phyloP scores from a whole-genome alignment of 2,113 vertebrate species.

The Globicephala melas region DNA sequence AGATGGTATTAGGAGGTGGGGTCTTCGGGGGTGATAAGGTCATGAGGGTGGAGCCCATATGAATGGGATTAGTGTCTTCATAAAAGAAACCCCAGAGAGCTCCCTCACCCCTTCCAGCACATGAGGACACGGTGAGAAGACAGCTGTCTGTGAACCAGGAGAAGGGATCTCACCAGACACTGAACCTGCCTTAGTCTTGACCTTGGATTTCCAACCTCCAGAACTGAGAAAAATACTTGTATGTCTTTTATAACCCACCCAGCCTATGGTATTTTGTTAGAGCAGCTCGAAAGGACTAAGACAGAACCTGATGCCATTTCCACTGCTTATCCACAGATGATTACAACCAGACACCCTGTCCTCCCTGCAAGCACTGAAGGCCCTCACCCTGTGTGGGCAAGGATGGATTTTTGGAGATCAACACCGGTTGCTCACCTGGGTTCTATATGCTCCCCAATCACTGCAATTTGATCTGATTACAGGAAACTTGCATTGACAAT shows the following conservation, averaged over 20 bases:
- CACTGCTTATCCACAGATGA: fast-evolving
- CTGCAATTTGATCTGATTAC: neutral
- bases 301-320: fast-evolving
- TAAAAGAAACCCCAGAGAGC: neutral
- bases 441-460: fast-evolving
- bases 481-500: fast-evolving
- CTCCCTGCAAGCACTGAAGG: no score
- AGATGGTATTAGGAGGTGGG: neutral
- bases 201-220: neutral
- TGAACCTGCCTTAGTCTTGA: fast-evolving
- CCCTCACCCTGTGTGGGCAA: no score
- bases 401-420: no score
- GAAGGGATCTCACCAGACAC: neutral
- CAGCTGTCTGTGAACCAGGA: neutral
- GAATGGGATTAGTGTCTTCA: neutral
- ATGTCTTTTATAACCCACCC: neutral
- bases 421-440: neutral
- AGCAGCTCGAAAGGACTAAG: neutral
- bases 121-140: neutral
- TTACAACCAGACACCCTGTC: fast-evolving
- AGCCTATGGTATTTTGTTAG: neutral
- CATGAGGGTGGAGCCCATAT: neutral
- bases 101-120: neutral
- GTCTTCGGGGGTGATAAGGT: neutral
- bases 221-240: neutral